Percentiles rank a stretch among this genome's conserved stretches.
Evolutionary conservation across 2,797 vertebrate species (phyloP).

Genomic region (Coluber constrictor): DNA sequence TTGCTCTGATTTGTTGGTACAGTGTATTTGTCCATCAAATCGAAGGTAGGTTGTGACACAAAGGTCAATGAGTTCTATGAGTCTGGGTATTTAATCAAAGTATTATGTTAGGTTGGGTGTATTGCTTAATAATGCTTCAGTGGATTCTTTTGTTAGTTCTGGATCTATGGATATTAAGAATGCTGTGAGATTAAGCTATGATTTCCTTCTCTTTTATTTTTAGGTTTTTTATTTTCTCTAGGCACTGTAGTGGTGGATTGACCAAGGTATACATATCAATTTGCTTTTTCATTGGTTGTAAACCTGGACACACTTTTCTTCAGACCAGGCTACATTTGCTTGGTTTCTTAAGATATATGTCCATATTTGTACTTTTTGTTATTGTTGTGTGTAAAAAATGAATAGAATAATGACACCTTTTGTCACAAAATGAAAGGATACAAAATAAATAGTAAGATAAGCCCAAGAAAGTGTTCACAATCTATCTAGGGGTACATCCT

Average conservation of each 20-base stretch:
- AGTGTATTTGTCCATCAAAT: not conserved
- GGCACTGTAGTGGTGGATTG: not conserved
- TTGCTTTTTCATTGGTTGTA: not conserved
- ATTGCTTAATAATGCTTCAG: not conserved
- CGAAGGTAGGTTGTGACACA: not conserved
- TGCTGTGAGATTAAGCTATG: not conserved
- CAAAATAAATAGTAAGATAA: not conserved
- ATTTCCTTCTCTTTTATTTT: not conserved
- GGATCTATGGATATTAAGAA: not conserved
- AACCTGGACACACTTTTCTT: not conserved
- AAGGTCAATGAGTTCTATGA: not conserved
- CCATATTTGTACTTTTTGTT: not conserved
- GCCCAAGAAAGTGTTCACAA: not conserved
- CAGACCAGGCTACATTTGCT: not conserved
- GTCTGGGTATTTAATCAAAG: not conserved
- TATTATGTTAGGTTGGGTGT: not conserved
- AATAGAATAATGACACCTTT: not conserved
- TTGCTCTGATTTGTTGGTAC: not conserved
- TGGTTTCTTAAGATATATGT: not conserved
- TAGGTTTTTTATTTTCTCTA: not conserved
- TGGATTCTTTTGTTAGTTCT: not conserved
- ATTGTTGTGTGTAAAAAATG: not conserved
- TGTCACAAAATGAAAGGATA: not conserved
- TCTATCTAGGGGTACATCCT: not conserved
- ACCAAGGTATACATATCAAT: not conserved